A percentile compares a stretch with the other conserved stretches of the same genome.
phyloP scores from a whole-genome alignment of 2,888 invertebrate species.

The Erebia epiphron region DNA sequence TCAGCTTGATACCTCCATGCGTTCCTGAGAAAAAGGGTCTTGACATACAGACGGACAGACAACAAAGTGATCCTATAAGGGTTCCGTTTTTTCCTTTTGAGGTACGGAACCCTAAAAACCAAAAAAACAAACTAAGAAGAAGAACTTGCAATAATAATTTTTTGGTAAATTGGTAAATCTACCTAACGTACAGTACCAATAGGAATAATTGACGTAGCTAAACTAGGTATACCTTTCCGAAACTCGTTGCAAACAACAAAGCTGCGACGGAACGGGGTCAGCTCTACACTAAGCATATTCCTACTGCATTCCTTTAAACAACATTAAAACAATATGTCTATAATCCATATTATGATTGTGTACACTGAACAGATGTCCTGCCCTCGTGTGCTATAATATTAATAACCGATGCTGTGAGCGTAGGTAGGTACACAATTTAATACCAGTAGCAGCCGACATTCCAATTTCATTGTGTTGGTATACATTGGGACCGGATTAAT shows the following conservation, averaged over 20 bases:
- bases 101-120: no score
- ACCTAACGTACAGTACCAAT: not conserved
- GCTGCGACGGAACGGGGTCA: constrained; percentile 14
- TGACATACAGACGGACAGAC: no score
- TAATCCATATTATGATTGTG: constrained; percentile 18
- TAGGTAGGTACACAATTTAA: not conserved
- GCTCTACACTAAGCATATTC: constrained; percentile 12
- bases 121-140: no score
- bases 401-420: not conserved
- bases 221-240: no score
- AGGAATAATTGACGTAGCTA: no score
- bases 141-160: no score
- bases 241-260: not conserved
- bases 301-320: constrained; percentile 13
- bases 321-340: constrained; percentile 20
- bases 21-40: no score
- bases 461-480: not conserved
- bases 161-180: no score
- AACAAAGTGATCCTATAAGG: no score
- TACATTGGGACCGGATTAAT: constrained; percentile 27
- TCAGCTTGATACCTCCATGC: no score
- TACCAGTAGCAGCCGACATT: not conserved
- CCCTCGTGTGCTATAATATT: not conserved
- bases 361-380: constrained; percentile 22
- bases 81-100: no score